Conservation (phyloP, 53 echinoderm and acorn worm genomes). For the Echinarachnius parma region DNA sequence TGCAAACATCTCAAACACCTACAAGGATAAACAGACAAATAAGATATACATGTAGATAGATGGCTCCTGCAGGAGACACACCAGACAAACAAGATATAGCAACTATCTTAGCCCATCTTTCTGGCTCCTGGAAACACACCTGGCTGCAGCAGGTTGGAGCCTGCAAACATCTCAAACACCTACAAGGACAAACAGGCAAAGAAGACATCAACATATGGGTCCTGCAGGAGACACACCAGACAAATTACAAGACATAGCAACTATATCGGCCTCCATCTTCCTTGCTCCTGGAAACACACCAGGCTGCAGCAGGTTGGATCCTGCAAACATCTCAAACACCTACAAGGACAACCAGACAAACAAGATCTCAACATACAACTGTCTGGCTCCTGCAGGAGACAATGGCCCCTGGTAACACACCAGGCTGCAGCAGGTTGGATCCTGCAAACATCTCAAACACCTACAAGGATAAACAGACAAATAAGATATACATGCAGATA, state of each 20-base stretch:
- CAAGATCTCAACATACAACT: no score
- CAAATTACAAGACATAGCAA: constrained; percentile 78
- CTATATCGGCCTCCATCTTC: constrained; percentile 92
- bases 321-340: constrained; percentile 74
- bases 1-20: constrained; percentile 78
- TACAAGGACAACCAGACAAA: no score
- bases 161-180: constrained; percentile 74
- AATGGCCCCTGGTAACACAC: no score
- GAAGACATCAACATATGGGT: neutral
- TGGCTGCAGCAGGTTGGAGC: constrained; percentile 83
- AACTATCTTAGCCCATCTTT: no score
- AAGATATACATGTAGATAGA: no score
- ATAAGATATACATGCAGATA: neutral
- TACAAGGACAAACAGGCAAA: constrained; percentile 3
- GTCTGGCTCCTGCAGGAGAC: no score
- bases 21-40: neutral
- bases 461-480: constrained; percentile 19
- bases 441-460: constrained; percentile 39
- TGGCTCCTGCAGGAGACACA: no score
- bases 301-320: constrained; percentile 83
- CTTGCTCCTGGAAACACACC: constrained; percentile 88
- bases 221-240: no score
- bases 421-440: neutral
- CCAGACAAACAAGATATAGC: no score
- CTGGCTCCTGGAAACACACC: constrained; percentile 88